A percentile compares a stretch with the other conserved stretches of the same genome.
Conservation (phyloP, 2,113 vertebrate species). For the Phoenicopterus ruber region DNA sequence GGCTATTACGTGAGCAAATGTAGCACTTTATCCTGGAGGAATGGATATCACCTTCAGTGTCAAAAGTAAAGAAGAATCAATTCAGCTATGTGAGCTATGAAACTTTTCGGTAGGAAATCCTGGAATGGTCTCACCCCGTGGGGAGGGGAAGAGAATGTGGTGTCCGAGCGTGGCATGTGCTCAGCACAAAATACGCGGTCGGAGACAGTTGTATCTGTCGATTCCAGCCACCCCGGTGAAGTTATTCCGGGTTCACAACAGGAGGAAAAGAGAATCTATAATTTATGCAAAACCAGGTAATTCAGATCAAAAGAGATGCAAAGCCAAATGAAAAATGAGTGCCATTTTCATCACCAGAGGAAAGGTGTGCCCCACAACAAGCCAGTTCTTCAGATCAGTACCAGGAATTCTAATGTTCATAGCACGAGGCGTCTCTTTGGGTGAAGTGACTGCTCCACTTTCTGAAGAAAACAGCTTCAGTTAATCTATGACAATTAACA, state of each 20-base stretch:
- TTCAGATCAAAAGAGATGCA: neutral
- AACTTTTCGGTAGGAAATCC: neutral
- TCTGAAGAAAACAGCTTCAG: neutral
- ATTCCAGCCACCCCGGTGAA: neutral
- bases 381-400: neutral
- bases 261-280: neutral
- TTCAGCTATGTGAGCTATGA: constrained; percentile 2
- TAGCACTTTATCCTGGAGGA: constrained; percentile 59
- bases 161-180: neutral
- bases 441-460: neutral
- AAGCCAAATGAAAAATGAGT: neutral
- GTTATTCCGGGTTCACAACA: neutral
- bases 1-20: constrained; percentile 66
- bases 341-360: neutral
- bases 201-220: neutral
- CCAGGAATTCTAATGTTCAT: neutral
- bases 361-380: neutral
- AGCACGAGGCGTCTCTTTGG: neutral
- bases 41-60: constrained; percentile 49
- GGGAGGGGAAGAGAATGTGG: neutral
- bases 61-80: constrained; percentile 58
- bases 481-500: neutral
- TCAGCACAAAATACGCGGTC: neutral
- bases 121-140: neutral
- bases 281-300: neutral